Evolutionary conservation across 2,888 invertebrate species (phyloP).

Genomic region (Melanophora roralis): DNA sequence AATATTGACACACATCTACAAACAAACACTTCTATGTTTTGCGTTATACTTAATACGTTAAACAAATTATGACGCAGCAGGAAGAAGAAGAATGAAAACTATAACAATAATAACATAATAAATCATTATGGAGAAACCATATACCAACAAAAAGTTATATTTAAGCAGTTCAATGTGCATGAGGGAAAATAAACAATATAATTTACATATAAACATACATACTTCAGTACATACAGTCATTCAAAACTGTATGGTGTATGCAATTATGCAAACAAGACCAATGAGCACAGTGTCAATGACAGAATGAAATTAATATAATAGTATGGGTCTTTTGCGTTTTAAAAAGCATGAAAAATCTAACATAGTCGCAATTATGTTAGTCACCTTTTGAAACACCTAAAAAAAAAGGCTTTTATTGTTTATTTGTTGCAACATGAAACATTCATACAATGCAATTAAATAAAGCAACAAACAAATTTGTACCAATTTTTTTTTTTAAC

Average conservation of each 20-base stretch:
- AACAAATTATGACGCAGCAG: background rate
- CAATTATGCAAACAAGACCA: background rate
- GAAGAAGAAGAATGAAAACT: background rate
- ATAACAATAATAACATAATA: constrained; percentile 22
- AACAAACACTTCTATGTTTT: too few relatives aligned
- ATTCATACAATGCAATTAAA: too few relatives aligned
- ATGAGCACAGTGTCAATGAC: constrained; percentile 13
- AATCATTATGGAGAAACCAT: constrained; percentile 35
- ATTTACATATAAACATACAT: background rate
- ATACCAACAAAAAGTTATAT: constrained; percentile 44
- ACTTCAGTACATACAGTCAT: background rate
- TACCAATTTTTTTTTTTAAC: too few relatives aligned
- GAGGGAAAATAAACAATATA: background rate
- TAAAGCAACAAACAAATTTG: too few relatives aligned
- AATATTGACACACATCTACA: background rate
- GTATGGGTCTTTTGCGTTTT: background rate
- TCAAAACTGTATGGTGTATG: background rate
- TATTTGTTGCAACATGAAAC: too few relatives aligned
- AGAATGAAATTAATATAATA: background rate
- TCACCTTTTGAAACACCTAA: background rate
- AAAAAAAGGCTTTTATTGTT: too few relatives aligned
- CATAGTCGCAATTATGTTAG: too few relatives aligned
- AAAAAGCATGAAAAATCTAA: too few relatives aligned
- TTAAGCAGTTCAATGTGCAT: constrained; percentile 27
- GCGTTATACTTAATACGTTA: background rate